phyloP scores from a whole-genome alignment of 2,888 invertebrate genomes.

The Horisme vitalbata region DNA sequence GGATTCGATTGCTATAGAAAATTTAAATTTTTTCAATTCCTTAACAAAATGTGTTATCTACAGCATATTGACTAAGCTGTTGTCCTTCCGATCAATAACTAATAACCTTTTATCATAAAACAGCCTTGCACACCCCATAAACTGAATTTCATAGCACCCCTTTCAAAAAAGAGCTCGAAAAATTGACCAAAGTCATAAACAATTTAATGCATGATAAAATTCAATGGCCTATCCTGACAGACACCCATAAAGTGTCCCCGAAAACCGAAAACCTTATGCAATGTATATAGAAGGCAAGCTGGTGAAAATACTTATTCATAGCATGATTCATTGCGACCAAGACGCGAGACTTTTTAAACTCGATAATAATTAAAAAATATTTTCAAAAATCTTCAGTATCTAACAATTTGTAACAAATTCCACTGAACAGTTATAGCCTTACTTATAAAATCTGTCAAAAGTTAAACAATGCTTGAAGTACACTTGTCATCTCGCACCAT shows the following conservation, averaged over 20 bases:
- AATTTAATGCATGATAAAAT: conserved; percentile 38
- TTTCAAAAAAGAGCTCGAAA: conserved; percentile 13
- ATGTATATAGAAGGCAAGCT: conserved; percentile 28
- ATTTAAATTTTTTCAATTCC: too few relatives aligned
- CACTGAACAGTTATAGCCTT: too few relatives aligned
- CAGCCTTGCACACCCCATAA: conserved; percentile 9
- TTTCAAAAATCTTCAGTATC: too few relatives aligned
- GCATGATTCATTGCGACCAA: conserved; percentile 5
- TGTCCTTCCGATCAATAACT: conserved; percentile 8
- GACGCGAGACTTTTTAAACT: not conserved
- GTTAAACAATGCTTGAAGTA: too few relatives aligned
- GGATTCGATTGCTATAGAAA: too few relatives aligned
- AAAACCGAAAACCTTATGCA: conserved; percentile 36
- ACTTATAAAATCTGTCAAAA: too few relatives aligned
- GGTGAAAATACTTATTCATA: not conserved
- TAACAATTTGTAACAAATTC: too few relatives aligned
- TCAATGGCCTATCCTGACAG: conserved; percentile 33
- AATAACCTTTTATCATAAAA: conserved; percentile 19
- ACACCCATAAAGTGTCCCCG: conserved; percentile 34
- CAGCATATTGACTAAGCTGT: not conserved
- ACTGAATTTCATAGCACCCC: conserved; percentile 18
- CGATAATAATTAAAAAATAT: too few relatives aligned
- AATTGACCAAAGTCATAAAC: conserved; percentile 34
- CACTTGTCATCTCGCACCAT: too few relatives aligned
- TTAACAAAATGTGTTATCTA: too few relatives aligned